Base-by-base conservation (phyloP, 2,888 invertebrate species). In the Pristionchus arcanus region DNA sequence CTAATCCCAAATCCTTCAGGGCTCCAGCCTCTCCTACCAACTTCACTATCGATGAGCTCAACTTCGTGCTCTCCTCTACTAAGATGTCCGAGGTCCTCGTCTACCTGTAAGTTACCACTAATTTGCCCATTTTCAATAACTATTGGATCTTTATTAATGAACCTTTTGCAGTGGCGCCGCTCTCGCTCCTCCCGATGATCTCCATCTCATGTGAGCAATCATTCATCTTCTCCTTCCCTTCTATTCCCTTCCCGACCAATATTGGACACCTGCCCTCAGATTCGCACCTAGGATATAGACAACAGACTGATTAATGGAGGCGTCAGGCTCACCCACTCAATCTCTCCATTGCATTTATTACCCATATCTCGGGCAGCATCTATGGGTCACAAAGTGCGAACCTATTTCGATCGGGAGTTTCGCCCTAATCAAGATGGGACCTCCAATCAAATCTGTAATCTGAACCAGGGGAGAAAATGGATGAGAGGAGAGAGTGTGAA, bases 41-140 rank as follows among this genome's bases (percentile, higher is more conserved):
- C 34, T 85, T 85, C 84, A 49, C 84, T 3, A 34, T 28, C 34
- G 59, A 28, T 13, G 84, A 85, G n/a, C 84, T 85, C 55, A 59
- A 59, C 34, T 85, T 85, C 31, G 84, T 85, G 19, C 59, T 85
- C 21, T 85, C 84, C 31, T 59, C 59, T 0, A 55, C 84, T 9
- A 59, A 55, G 55, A 85, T 85, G 84, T 85, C 84, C 59, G 84
- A 85, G 84, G 84, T 85, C 37, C 84, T 85, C 34, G 55, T 85
- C 84, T 85, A 85, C 37, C 84, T 85, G 84, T 85, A 59, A 85
- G 84, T 85, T 59, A 2, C n/a, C 49, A 25, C 15, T 59, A 31
- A 34, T 85, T 81, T 21, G 25, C 15, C 15, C 15, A 71, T 2
- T 71, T n/a, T n/a, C n/a, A n/a, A n/a, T 31, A 25, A 49, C 9